Evolutionary conservation across 2,113 vertebrate genomes (phyloP), one percentile per base, ranked within the genome.

Genomic region (Parus major): DNA sequence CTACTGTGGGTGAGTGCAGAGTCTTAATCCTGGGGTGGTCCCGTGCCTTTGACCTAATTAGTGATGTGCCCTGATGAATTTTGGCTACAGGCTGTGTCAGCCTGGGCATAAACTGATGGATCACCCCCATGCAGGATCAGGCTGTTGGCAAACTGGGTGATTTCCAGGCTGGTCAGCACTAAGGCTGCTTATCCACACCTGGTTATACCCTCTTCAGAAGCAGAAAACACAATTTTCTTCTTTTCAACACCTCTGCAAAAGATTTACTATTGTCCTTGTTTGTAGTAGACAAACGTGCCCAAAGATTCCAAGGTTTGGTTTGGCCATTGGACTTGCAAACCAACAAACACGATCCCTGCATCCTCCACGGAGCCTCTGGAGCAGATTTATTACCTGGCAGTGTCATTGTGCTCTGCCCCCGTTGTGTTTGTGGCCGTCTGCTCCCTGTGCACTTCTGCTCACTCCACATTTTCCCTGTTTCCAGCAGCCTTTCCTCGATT

Each of bases 1-100:
- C 8, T 7, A 0, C 0, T 39, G 0, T 5, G 46, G 39, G 9
- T 0, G 28, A 21, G 28, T 71, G 53, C 46, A 6, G 12, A 66
- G 17, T 10, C 42, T 61, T 21, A 17, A 21, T 17, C 55, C 23
- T 35, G 5, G 15, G 15, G 35, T 47, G 39, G 2, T 56, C 19
- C 35, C 19, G 3, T 68, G 49, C 23, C 69, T 79, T 70, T 63
- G 55, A 10, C 27, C 42, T 63, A 36, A 56, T 91, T 82, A 22
- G 10, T 49, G 76, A 18, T n/a, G 55, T 1, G 4, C 19, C 25
- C 41, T 53, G 59, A 31, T 81, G 52, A 82, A 53, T 56, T 47
- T 15, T 19, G 39, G 23, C 47, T 36, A 2, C 15, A 69, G 49
- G 10, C 55, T 81, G 41, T 47, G 46, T 28, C 44, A 56, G 57